A percentile compares a stretch with the other conserved stretches of the same genome.
Conservation (phyloP, 1,140 invertebrate species). For the Aplysia californica region DNA sequence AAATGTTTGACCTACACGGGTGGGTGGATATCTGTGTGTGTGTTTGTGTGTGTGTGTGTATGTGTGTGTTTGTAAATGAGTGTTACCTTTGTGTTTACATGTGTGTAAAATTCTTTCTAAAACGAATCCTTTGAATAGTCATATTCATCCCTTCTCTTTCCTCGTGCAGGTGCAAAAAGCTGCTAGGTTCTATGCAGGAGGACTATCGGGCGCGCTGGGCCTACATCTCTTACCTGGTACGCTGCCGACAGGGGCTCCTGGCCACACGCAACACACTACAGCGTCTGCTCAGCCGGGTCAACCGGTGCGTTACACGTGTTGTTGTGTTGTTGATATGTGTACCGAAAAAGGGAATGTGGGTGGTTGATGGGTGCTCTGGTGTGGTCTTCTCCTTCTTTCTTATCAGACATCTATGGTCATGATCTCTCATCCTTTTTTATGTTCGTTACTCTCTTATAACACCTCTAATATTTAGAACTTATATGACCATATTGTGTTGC, state of each 20-base stretch:
- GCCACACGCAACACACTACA: constrained; percentile 84
- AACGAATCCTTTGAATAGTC: no score
- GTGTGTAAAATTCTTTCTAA: not conserved
- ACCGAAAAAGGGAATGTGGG: not conserved
- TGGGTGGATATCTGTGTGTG: constrained; percentile 48
- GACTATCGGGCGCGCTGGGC: constrained; percentile 83
- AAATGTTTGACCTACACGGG: constrained; percentile 79
- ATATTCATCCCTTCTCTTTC: no score
- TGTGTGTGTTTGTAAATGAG: no score
- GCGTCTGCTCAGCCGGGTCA: constrained; percentile 70
- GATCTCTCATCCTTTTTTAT: no score
- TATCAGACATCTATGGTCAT: no score
- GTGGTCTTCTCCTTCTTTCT: no score
- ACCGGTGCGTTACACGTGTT: constrained; percentile 52
- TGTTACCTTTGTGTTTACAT: not conserved
- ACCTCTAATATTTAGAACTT: no score
- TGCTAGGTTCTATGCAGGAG: constrained; percentile 82
- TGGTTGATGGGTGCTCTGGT: no score
- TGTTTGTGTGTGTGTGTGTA: not conserved
- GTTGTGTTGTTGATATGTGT: not conserved
- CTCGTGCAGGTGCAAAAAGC: constrained; percentile 75
- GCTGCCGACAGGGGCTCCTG: constrained; percentile 84
- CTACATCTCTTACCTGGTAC: constrained; percentile 87
- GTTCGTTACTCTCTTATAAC: no score
- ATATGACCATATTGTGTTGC: no score